Conservation (phyloP, 2,888 invertebrate genomes). For the Catocala sponsa region DNA sequence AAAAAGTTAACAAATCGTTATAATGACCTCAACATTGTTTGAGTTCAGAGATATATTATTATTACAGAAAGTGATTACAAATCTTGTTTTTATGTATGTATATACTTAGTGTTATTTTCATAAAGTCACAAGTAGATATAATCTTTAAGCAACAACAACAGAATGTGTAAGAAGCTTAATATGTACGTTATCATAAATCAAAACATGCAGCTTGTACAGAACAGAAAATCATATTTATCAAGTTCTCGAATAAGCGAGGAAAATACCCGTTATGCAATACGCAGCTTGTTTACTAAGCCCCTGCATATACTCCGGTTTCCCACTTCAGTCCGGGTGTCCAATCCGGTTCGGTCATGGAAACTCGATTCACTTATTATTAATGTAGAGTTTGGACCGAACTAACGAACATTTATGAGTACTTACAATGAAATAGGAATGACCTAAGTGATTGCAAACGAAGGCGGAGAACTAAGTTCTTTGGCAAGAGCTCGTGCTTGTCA, state of each 20-base stretch:
- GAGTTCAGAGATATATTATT: constrained; percentile 10
- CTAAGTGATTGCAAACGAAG: too few species aligned
- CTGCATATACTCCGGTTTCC: not conserved
- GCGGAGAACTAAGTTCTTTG: too few species aligned
- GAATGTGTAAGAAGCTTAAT: not conserved
- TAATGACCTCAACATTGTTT: not conserved
- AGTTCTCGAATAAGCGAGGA: constrained; percentile 27
- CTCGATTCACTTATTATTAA: not conserved
- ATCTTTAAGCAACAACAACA: too few species aligned
- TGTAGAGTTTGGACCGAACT: too few species aligned
- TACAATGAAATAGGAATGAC: too few species aligned
- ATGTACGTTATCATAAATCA: constrained; percentile 7
- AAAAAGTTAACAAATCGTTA: constrained; percentile 4
- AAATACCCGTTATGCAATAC: constrained; percentile 35
- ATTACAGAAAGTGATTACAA: too few species aligned
- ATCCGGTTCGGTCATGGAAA: not conserved
- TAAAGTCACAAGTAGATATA: too few species aligned
- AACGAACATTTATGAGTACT: too few species aligned
- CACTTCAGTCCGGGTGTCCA: not conserved
- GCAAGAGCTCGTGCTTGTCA: too few species aligned
- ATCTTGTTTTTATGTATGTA: too few species aligned
- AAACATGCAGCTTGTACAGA: constrained; percentile 8
- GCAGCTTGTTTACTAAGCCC: constrained; percentile 15
- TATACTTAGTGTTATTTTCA: too few species aligned
- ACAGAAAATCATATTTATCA: constrained; percentile 35